A percentile compares a stretch with the other conserved stretches of the same genome.
Evolutionary conservation across 2,888 invertebrate species (phyloP).

Genomic region (Chorisops tibialis): DNA sequence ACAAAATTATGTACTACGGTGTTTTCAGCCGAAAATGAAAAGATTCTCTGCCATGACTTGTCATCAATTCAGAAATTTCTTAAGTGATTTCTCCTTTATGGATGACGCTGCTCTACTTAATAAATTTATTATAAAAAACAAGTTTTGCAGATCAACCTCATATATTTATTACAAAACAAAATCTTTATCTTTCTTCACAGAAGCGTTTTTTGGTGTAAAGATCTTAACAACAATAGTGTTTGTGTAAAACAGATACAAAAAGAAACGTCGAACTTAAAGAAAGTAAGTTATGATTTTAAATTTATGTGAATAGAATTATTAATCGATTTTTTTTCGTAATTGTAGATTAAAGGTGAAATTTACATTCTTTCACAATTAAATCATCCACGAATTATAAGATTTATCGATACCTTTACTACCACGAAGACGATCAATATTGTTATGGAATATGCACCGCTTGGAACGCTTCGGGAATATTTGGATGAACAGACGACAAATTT

Average conservation of each 20-base stretch:
- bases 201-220: conserved; percentile 1
- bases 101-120: too few relatives aligned
- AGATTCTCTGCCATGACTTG: too few relatives aligned
- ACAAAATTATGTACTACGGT: too few relatives aligned
- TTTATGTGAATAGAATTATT: neutral
- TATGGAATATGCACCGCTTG: conserved; percentile 47
- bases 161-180: too few relatives aligned
- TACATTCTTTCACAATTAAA: conserved; percentile 48
- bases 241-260: conserved; percentile 14
- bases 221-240: neutral
- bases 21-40: too few relatives aligned
- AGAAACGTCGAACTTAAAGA: neutral
- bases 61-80: too few relatives aligned
- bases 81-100: too few relatives aligned
- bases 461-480: conserved; percentile 45
- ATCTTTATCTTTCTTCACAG: neutral
- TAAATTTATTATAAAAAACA: too few relatives aligned
- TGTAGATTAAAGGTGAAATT: conserved; percentile 33
- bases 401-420: conserved; percentile 43
- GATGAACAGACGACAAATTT: neutral
- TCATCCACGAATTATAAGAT: conserved; percentile 47
- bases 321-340: neutral
- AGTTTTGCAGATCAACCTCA: too few relatives aligned
- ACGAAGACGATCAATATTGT: conserved; percentile 45
- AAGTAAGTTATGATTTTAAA: neutral